Percentiles rank a stretch among this genome's conserved stretches.
These are phyloP conservation scores for Melanargia galathea DNA, from an alignment of 2,888 invertebrate species.

Conservation along the genomic window DNA sequence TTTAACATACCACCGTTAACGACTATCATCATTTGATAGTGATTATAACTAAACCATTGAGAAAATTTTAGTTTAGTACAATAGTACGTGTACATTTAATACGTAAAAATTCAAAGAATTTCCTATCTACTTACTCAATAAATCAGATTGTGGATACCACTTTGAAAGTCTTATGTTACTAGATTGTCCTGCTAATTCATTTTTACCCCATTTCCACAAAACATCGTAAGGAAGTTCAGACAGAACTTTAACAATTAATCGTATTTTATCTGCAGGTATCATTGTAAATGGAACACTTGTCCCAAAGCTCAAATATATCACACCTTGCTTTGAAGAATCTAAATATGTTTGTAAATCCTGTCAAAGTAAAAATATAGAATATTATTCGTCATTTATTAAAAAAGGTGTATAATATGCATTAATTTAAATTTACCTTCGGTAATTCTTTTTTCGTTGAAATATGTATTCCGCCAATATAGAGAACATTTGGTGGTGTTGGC, in stretches of 20 bases:
- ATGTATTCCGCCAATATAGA: constrained; percentile 68
- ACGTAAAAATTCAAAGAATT: background rate
- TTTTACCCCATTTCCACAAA: constrained; percentile 71
- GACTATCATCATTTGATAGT: too few relatives aligned
- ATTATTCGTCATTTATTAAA: too few relatives aligned
- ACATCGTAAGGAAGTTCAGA: constrained; percentile 67
- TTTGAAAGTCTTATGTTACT: constrained; percentile 64
- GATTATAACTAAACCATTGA: too few relatives aligned
- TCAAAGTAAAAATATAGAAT: too few relatives aligned
- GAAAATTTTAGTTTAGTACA: too few relatives aligned
- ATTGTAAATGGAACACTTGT: constrained; percentile 58
- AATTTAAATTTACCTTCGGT: constrained; percentile 50
- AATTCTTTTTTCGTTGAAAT: constrained; percentile 57
- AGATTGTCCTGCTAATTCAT: constrained; percentile 56
- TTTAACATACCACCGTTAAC: too few relatives aligned
- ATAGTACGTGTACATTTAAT: constrained; percentile 19
- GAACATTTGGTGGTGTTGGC: constrained; percentile 62
- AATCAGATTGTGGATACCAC: constrained; percentile 74
- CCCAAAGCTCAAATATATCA: constrained; percentile 72
- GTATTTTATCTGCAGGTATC: constrained; percentile 54
- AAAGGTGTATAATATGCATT: constrained; percentile 14
- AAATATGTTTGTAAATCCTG: constrained; percentile 62
- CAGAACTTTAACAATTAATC: constrained; percentile 57
- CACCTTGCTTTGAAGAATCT: constrained; percentile 63
- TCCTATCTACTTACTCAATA: constrained; percentile 58